Conservation (phyloP, 2,888 invertebrate genomes). For the Dichetophora obliterata region DNA sequence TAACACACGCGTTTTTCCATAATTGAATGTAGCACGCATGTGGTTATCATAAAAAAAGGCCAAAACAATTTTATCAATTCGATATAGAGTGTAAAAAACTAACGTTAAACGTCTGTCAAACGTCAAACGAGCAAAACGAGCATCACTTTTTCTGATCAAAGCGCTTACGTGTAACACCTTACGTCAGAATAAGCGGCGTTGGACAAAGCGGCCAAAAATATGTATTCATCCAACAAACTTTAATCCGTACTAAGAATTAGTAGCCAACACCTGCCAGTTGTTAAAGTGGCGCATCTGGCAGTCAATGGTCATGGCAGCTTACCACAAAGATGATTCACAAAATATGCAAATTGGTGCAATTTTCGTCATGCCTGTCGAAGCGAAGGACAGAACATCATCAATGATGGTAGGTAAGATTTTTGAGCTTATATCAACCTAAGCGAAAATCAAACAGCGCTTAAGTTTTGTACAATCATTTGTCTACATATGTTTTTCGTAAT, state of each 20-base stretch:
- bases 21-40: conserved; percentile 22
- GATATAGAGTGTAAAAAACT: conserved; percentile 13
- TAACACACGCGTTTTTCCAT: conserved; percentile 7
- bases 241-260: neutral
- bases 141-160: too few relatives aligned
- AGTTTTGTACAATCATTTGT: too few relatives aligned
- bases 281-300: conserved; percentile 1
- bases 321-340: neutral
- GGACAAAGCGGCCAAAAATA: neutral
- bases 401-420: neutral
- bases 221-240: neutral
- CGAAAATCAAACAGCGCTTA: too few relatives aligned
- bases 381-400: neutral
- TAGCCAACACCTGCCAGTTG: conserved; percentile 12
- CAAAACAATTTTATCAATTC: neutral
- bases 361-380: neutral
- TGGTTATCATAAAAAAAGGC: neutral
- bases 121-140: neutral
- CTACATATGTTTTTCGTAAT: too few relatives aligned
- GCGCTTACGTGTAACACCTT: too few relatives aligned
- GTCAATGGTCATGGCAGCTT: neutral
- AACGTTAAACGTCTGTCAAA: conserved; percentile 30
- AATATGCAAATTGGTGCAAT: conserved; percentile 34
- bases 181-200: neutral
- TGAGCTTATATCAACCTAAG: neutral